Base-by-base conservation (phyloP, 2,888 invertebrate species). In the Cerceris rybyensis region DNA sequence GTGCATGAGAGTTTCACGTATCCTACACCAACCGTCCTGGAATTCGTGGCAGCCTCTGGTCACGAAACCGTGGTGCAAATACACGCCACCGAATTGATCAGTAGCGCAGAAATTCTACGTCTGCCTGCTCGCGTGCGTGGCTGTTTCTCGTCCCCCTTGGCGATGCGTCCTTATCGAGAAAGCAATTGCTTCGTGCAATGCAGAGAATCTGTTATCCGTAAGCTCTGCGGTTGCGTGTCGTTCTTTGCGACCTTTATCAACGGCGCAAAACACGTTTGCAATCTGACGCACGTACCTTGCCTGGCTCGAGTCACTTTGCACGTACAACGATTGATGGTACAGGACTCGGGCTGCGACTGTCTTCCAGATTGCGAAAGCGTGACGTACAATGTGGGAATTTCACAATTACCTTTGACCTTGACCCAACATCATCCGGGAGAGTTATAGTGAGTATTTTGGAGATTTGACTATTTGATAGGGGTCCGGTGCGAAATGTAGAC, bases 181-280 rank as follows among this genome's bases (percentile, higher is more conserved):
- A 84, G 88, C 78, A 93, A 92, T 79, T 93, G 93, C 81, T 83
- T 88, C 55, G 82, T 86, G 0, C 86, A 88, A 70, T 92, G 91
- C 73, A 87, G 87, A 13, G 88, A 90, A 28, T 69, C 74, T 4
- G 70, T 79, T 39, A 81, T 88, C 13, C 78, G 75, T 39, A 70
- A 81, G 6, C 58, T 77, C 6, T 93, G 93, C 81, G 85, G 86
- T 14, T 93, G 93, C 78, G 77, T 90, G 0, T 92, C 92, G 0
- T 92, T 89, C 79, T 92, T 81, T 70, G 78, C 87, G 4, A 89
- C 89, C 60, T 43, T 80, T 13, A 80, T 88, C 81, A 60, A 82
- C 43, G 39, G 17, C 2, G 39, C 54, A 13, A 59, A 80, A 7
- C 83, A 83, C 11, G 67, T 87, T 13, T 93, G 93, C 78, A 90